These are phyloP conservation scores for Sparidentex hasta DNA, from an alignment of 2,797 vertebrate genomes.

Conservation along the genomic window DNA sequence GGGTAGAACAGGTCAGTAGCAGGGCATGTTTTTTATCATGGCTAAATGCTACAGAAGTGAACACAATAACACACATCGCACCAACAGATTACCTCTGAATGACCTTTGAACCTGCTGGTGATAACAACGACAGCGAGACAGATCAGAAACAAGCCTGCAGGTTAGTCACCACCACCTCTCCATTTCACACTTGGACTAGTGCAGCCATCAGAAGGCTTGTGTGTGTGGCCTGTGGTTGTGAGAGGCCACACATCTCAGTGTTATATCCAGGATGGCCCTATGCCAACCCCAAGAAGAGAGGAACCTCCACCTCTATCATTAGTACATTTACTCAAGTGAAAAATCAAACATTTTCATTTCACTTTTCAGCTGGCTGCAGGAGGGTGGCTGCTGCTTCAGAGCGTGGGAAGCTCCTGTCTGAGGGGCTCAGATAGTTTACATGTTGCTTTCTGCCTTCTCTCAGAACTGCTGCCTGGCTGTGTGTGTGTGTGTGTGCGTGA, in stretches of 20 bases:
- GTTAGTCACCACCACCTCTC: neutral
- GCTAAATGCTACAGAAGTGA: too few species aligned
- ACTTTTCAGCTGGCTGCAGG: slow-evolving; percentile 55
- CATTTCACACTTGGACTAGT: slow-evolving; percentile 38
- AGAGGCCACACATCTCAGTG: slow-evolving; percentile 34
- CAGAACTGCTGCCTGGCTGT: neutral
- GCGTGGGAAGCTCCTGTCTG: slow-evolving; percentile 40
- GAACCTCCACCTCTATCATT: slow-evolving; percentile 64
- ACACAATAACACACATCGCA: too few species aligned
- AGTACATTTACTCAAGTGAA: slow-evolving; percentile 74
- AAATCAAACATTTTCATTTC: slow-evolving; percentile 78
- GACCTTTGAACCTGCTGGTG: neutral
- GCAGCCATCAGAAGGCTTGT: slow-evolving; percentile 11
- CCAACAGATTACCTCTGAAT: too few species aligned
- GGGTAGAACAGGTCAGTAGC: too few species aligned
- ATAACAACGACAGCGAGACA: neutral
- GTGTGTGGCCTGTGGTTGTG: slow-evolving; percentile 26
- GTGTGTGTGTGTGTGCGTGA: neutral
- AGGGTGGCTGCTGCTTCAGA: slow-evolving; percentile 25
- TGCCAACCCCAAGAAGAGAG: slow-evolving; percentile 66
- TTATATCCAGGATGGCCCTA: slow-evolving; percentile 32
- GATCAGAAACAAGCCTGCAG: neutral
- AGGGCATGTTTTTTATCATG: too few species aligned
- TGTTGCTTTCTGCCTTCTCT: slow-evolving; percentile 33
- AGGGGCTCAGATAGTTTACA: slow-evolving; percentile 40